Evolutionary conservation across 2,113 vertebrate species (phyloP).

Genomic region (Ursus arctos): DNA sequence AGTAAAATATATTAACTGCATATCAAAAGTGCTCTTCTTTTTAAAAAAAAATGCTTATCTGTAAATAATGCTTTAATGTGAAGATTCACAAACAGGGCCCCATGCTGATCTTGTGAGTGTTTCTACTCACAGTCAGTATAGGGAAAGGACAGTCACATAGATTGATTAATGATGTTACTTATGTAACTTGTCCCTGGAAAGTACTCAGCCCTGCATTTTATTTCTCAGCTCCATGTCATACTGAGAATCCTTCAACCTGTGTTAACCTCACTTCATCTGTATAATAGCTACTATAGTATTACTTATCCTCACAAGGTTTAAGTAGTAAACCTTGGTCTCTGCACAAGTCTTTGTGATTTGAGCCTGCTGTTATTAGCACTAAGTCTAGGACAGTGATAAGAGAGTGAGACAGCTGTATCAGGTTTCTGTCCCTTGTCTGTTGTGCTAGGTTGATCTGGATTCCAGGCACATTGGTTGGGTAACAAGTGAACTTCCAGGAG

Average conservation of each 20-base stretch:
- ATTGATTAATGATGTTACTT: not conserved
- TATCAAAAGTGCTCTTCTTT: not conserved
- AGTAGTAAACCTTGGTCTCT: not conserved
- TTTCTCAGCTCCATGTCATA: not conserved
- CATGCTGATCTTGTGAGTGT: not conserved
- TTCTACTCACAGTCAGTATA: not conserved
- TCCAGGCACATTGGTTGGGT: slow-evolving; percentile 99
- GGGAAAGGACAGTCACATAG: not conserved
- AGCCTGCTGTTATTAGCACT: not conserved
- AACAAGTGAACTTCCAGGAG: slow-evolving; percentile 97
- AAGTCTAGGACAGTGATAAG: not conserved
- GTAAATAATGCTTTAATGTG: not conserved
- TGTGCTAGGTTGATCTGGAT: slow-evolving; percentile 95
- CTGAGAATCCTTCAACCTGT: not conserved
- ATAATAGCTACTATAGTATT: not conserved
- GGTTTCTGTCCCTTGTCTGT: slow-evolving; percentile 75
- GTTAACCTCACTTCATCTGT: slow-evolving; percentile 22
- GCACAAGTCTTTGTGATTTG: not conserved
- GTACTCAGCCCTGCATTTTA: not conserved
- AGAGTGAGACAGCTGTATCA: not conserved
- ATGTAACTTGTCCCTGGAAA: not conserved
- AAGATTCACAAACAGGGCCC: not conserved
- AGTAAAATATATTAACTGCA: slow-evolving; percentile 12
- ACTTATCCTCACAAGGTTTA: slow-evolving; percentile 14
- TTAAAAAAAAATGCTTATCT: not conserved